Evolutionary conservation across 2,888 invertebrate species (phyloP), one percentile per base, ranked within the genome.

Genomic region (Tetragonula carbonaria): DNA sequence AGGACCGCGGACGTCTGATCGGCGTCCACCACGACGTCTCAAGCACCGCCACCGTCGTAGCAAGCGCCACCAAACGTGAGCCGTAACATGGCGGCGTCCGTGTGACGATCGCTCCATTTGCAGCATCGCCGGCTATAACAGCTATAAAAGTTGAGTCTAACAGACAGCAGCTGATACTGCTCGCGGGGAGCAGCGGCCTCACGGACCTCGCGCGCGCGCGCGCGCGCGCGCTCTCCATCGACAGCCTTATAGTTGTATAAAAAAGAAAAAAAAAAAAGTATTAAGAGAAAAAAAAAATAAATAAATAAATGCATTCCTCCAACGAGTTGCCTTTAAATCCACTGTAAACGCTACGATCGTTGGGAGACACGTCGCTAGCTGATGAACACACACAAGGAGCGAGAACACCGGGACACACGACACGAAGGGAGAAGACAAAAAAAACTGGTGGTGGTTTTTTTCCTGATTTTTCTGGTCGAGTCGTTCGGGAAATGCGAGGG

Each of bases 1-100:
- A 96, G 96, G 94, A 96, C 97, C 92, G 97, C 97, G 94, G 97
- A 98, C 95, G 98, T 98, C 95, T 98, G 97, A 97, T 97, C 97
- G 91, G 90, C 90, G 86, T 77, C 84, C 85, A 83, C 77, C 86
- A 83, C 77, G 76, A 87, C 87, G 90, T 86, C 91, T 84, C 87
- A 84, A 88, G 82, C 84, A 89, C 84, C 80, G 90, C 87, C 82
- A 86, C 80, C 75, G 87, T 86, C 87, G 87, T 76, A 72, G 84
- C 84, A 70, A 72, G 77, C 87, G 90, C 87, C 90, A 87, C 87
- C 85, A 87, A 45, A 28, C 1, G 28, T 28, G 45, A 65, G 33
- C 82, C 71, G 57, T 65, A 78, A 28, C 2, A 38, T 78, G 78
- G 87, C 86, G 78, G 72, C 83, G 80, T 79, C 80, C 81, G 80